Percentiles rank a stretch among this genome's conserved stretches.
These are phyloP conservation scores for Drosophila flavopinicola DNA, from an alignment of 2,888 invertebrate genomes.

Conservation along the genomic window DNA sequence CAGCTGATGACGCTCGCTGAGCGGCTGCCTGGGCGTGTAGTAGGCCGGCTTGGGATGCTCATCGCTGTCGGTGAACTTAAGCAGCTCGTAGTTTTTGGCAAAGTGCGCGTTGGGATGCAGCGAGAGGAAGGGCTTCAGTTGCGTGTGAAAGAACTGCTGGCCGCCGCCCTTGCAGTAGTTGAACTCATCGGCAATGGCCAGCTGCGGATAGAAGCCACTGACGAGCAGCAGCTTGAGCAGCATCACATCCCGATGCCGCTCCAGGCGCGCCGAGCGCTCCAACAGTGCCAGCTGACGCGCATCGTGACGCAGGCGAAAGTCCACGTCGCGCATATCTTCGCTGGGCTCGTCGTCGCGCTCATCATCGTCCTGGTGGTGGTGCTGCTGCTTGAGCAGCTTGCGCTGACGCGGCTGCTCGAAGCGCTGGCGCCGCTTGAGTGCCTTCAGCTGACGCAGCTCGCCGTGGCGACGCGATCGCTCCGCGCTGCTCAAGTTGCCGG, in stretches of 20 bases:
- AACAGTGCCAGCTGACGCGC: conserved; percentile 89
- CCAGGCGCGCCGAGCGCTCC: conserved; percentile 87
- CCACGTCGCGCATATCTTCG: conserved; percentile 90
- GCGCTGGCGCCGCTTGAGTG: conserved; percentile 90
- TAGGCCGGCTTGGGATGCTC: conserved; percentile 87
- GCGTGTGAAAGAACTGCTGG: conserved; percentile 93
- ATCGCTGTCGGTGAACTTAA: conserved; percentile 91
- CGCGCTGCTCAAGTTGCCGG: conserved; percentile 87
- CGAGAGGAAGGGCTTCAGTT: conserved; percentile 94
- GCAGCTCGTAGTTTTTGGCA: conserved; percentile 90
- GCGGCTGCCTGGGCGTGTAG: conserved; percentile 88
- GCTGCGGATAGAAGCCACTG: conserved; percentile 97
- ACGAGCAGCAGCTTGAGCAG: conserved; percentile 93
- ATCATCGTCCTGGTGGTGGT: conserved; percentile 77
- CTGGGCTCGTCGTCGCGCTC: conserved; percentile 85
- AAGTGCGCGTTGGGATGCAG: conserved; percentile 96
- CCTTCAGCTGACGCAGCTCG: conserved; percentile 93
- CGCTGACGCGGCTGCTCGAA: conserved; percentile 89
- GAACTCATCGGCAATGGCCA: conserved; percentile 96
- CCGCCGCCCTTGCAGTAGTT: conserved; percentile 94
- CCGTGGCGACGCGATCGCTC: conserved; percentile 94
- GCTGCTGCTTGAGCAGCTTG: conserved; percentile 85
- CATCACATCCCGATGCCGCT: conserved; percentile 88
- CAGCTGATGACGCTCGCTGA: conserved; percentile 94
- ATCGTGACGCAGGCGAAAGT: conserved; percentile 93